Evolutionary conservation across 2,113 vertebrate species (phyloP).

Genomic region (Archocentrus centrarchus): DNA sequence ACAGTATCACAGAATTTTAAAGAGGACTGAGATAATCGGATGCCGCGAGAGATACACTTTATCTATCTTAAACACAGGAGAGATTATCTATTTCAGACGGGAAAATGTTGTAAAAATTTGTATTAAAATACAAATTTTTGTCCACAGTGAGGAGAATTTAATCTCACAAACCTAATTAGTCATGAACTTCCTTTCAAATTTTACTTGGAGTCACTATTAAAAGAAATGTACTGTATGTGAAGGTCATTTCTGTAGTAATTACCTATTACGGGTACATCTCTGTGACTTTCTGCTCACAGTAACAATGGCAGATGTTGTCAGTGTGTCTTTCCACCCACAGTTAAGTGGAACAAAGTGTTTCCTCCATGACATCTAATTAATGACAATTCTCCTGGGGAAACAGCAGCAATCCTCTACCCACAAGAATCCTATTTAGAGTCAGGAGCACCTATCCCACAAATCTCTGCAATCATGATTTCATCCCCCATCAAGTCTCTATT

Average conservation of each 20-base stretch:
- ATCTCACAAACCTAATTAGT: neutral
- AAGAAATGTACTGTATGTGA: neutral
- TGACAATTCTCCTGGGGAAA: constrained; percentile 47
- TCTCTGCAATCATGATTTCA: constrained; percentile 18
- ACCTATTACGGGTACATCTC: neutral
- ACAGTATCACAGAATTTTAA: neutral
- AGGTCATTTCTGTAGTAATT: neutral
- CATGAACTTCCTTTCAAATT: neutral
- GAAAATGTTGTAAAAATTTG: neutral
- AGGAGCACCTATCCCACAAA: constrained; percentile 36
- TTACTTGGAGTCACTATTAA: neutral
- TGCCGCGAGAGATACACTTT: neutral
- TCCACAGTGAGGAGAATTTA: neutral
- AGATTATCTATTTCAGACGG: neutral
- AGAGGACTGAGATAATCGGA: constrained; percentile 9
- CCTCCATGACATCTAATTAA: constrained; percentile 67
- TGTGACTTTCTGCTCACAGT: constrained; percentile 33
- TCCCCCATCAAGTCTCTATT: constrained; percentile 23
- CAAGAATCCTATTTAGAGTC: constrained; percentile 52
- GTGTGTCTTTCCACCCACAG: constrained; percentile 31
- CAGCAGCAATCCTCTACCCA: constrained; percentile 42
- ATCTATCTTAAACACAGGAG: neutral
- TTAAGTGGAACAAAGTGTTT: constrained; percentile 64
- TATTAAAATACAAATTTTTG: neutral
- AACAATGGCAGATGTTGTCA: constrained; percentile 24